phyloP scores from a whole-genome alignment of 1,140 invertebrate genomes.

The Asbolus verrucosus region DNA sequence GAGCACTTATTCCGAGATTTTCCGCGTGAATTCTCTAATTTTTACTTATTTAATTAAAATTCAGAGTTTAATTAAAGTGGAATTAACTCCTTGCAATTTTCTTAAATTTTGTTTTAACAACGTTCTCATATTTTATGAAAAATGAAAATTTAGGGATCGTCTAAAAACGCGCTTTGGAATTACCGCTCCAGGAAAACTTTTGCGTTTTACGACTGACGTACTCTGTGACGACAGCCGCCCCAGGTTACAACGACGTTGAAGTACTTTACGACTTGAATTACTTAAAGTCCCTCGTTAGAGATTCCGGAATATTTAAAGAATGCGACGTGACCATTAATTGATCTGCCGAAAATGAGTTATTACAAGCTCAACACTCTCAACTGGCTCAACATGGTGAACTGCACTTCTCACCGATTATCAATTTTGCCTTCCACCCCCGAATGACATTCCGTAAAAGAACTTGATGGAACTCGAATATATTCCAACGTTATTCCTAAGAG shows the following conservation, averaged over 20 bases:
- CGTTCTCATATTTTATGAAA: constrained; percentile 20
- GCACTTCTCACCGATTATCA: too few species aligned
- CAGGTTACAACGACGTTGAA: constrained; percentile 11
- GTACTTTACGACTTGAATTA: constrained; percentile 8
- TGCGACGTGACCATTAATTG: too few species aligned
- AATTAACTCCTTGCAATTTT: constrained; percentile 34
- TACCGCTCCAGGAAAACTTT: constrained; percentile 16
- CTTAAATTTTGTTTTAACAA: constrained; percentile 19
- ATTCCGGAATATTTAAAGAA: too few species aligned
- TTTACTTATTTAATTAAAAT: constrained; percentile 48
- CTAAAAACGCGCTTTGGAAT: constrained; percentile 9
- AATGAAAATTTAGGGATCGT: constrained; percentile 23
- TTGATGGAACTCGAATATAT: too few species aligned
- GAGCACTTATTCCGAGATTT: constrained; percentile 10
- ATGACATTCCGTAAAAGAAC: too few species aligned
- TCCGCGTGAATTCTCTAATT: constrained; percentile 29
- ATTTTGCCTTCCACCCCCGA: too few species aligned
- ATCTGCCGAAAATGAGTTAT: too few species aligned
- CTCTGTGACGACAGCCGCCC: constrained; percentile 7
- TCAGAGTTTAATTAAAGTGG: constrained; percentile 47
- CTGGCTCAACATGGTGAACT: too few species aligned
- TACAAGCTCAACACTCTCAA: too few species aligned
- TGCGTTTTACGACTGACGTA: constrained; percentile 10
- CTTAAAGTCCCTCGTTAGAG: background rate
- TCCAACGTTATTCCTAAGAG: too few species aligned